phyloP scores from a whole-genome alignment of 1,140 invertebrate species.

The Luehdorfia chinensis region DNA sequence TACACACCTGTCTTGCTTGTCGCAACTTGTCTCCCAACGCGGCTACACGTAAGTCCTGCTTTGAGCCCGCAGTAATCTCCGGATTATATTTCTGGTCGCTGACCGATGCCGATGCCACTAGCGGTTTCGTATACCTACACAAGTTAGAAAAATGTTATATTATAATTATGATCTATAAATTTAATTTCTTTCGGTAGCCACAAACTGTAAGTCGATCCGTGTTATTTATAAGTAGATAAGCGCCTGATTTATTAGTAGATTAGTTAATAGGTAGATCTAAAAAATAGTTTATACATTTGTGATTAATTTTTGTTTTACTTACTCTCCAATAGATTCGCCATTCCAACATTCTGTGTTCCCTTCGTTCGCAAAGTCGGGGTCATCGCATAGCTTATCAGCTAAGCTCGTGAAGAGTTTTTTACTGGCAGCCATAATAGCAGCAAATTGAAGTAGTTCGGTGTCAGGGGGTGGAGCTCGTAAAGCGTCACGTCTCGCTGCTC shows the following conservation, averaged over 20 bases:
- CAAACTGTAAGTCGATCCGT: too few relatives aligned
- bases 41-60: slow-evolving; percentile 48
- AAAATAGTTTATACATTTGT: too few relatives aligned
- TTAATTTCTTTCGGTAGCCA: too few relatives aligned
- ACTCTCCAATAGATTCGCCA: slow-evolving; percentile 86
- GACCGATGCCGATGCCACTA: slow-evolving; percentile 57
- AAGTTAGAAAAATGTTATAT: slow-evolving; percentile 13
- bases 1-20: slow-evolving; percentile 63
- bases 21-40: slow-evolving; percentile 60
- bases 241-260: too few relatives aligned
- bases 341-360: slow-evolving; percentile 85
- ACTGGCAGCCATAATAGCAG: slow-evolving; percentile 81
- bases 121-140: slow-evolving; percentile 64
- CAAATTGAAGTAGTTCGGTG: slow-evolving; percentile 80
- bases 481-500: slow-evolving; percentile 40
- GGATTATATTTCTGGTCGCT: slow-evolving; percentile 73
- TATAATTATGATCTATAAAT: slow-evolving; percentile 4
- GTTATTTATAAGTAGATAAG: too few relatives aligned
- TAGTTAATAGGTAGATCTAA: too few relatives aligned
- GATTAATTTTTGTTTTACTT: too few relatives aligned
- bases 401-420: slow-evolving; percentile 83
- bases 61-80: slow-evolving; percentile 42
- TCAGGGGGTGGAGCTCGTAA: slow-evolving; percentile 68
- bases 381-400: slow-evolving; percentile 82
- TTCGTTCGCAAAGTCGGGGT: slow-evolving; percentile 78